These are phyloP conservation scores for Octonoba sinensis DNA, from an alignment of 2,888 invertebrate species.

Conservation along the genomic window DNA sequence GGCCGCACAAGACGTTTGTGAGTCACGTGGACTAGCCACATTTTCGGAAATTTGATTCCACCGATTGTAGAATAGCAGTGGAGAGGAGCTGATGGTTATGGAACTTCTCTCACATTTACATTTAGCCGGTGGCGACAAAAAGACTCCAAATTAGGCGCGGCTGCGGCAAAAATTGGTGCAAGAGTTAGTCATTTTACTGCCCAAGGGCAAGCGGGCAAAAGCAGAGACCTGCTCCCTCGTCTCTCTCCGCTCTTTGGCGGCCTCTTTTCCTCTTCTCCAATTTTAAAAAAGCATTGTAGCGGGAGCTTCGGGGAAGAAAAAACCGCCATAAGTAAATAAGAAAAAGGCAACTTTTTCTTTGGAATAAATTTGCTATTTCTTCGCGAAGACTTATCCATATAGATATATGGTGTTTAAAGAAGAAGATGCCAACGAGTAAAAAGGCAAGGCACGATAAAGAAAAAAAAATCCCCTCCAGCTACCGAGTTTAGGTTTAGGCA, in stretches of 20 bases:
- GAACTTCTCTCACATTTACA: slow-evolving; percentile 35
- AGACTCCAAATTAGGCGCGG: slow-evolving; percentile 51
- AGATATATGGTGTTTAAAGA: slow-evolving; percentile 29
- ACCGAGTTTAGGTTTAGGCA: slow-evolving; percentile 54
- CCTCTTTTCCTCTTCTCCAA: slow-evolving; percentile 19
- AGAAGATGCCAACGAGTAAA: slow-evolving; percentile 31
- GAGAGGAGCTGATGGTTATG: slow-evolving; percentile 2
- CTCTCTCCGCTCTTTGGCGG: neutral
- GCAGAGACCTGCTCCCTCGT: slow-evolving; percentile 13
- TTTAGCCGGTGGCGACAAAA: slow-evolving; percentile 60
- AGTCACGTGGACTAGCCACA: slow-evolving; percentile 44
- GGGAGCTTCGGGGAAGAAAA: slow-evolving; percentile 13
- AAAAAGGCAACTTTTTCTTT: slow-evolving; percentile 55
- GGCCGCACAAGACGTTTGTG: neutral
- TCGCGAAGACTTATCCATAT: slow-evolving; percentile 51
- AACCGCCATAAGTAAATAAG: slow-evolving; percentile 53
- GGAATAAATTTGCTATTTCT: slow-evolving; percentile 64
- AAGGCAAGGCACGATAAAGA: slow-evolving; percentile 22
- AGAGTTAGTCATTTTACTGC: slow-evolving; percentile 60
- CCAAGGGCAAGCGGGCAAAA: slow-evolving; percentile 31
- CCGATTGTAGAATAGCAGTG: slow-evolving; percentile 17
- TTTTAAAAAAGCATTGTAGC: slow-evolving; percentile 41
- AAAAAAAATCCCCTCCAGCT: slow-evolving; percentile 56
- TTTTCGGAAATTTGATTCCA: slow-evolving; percentile 59
- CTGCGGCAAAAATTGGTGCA: slow-evolving; percentile 61